These are phyloP conservation scores for Oscheius sp. DNA, from an alignment of 2,888 invertebrate species.

Conservation along the genomic window DNA sequence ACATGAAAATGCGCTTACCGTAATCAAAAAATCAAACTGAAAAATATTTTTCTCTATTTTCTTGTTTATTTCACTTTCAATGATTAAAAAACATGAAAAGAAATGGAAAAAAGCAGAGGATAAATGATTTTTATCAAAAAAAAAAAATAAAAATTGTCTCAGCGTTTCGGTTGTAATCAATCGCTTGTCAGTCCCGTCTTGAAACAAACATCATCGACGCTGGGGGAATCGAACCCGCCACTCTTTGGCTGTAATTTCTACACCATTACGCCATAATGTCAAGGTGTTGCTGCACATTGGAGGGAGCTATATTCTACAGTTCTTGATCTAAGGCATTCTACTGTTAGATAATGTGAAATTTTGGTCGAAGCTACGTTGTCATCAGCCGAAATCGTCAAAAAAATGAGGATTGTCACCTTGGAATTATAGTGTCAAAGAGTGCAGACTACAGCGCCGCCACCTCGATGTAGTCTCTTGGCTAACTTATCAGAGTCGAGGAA, in stretches of 20 bases:
- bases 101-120: too few relatives aligned
- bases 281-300: not conserved
- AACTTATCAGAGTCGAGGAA: not conserved
- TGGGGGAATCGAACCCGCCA: constrained; percentile 34
- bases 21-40: too few relatives aligned
- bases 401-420: not conserved
- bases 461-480: not conserved
- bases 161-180: constrained; percentile 43
- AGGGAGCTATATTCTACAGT: too few relatives aligned
- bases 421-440: not conserved
- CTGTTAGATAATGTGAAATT: too few relatives aligned
- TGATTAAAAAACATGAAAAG: too few relatives aligned
- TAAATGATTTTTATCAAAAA: not conserved
- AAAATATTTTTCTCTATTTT: too few relatives aligned
- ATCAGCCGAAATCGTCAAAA: not conserved
- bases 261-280: constrained; percentile 25
- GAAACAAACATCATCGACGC: constrained; percentile 45
- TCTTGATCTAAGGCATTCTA: too few relatives aligned
- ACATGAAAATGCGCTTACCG: too few relatives aligned
- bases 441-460: not conserved
- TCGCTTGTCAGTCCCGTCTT: constrained; percentile 54
- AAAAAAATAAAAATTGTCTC: constrained; percentile 45
- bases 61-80: too few relatives aligned
- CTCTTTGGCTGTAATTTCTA: not conserved
- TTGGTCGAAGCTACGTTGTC: not conserved